A percentile compares a stretch with the other conserved stretches of the same genome.
Conservation (phyloP, 2,113 vertebrate genomes). For the Salvelinus alpinus region DNA sequence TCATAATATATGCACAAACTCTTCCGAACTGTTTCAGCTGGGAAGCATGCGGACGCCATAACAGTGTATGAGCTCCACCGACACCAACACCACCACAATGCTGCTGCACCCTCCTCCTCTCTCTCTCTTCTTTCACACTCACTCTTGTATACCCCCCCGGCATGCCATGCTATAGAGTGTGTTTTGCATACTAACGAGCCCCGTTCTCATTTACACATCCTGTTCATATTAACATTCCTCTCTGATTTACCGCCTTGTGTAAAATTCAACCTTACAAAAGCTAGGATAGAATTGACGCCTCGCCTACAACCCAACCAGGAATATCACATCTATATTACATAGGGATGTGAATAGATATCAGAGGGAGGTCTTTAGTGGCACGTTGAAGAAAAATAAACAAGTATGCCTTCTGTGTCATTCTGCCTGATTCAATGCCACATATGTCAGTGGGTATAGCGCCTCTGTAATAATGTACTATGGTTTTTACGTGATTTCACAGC, state of each 20-base stretch:
- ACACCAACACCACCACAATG: conserved; percentile 24
- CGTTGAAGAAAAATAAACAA: background rate
- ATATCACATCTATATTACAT: conserved; percentile 31
- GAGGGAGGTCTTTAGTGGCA: conserved; percentile 3
- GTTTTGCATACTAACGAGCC: conserved; percentile 27
- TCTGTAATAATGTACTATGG: no score
- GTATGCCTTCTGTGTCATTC: no score
- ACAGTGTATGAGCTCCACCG: conserved; percentile 38
- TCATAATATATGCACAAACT: no score
- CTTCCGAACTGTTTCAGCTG: no score
- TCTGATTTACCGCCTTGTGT: conserved; percentile 45
- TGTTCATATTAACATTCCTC: conserved; percentile 50
- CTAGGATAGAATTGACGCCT: conserved; percentile 47
- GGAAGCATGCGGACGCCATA: no score
- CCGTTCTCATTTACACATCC: conserved; percentile 40
- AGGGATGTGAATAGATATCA: background rate
- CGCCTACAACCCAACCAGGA: conserved; percentile 26
- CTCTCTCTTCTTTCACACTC: no score
- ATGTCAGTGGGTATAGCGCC: background rate
- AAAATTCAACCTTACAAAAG: conserved; percentile 43
- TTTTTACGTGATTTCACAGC: no score
- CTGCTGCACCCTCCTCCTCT: conserved; percentile 1
- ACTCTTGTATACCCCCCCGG: conserved; percentile 7
- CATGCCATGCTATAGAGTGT: conserved; percentile 11
- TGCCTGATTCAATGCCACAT: background rate